These are phyloP conservation scores for Corydoras sp. DNA, from an alignment of 2,113 vertebrate species.

Conservation along the genomic window DNA sequence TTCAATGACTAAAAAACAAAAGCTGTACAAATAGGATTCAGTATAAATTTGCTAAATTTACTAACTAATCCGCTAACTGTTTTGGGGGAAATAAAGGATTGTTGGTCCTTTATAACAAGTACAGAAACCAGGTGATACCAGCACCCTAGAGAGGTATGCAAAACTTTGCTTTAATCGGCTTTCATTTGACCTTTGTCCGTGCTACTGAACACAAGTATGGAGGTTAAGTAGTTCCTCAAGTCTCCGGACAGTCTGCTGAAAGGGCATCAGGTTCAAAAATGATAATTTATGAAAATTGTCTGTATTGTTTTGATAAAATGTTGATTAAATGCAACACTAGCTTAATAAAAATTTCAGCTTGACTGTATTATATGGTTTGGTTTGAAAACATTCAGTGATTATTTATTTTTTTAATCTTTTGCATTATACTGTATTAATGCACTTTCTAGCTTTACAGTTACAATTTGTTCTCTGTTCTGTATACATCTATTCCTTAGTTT, in stretches of 20 bases:
- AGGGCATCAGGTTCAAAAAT: slow-evolving; percentile 15
- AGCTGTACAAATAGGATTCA: neutral
- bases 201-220: slow-evolving; percentile 39
- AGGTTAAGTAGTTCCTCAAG: slow-evolving; percentile 52
- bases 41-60: too few species aligned
- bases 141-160: slow-evolving; percentile 41
- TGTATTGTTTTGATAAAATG: too few species aligned
- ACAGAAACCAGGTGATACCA: slow-evolving; percentile 13
- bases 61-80: neutral
- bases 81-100: neutral
- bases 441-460: too few species aligned
- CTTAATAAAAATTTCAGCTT: too few species aligned
- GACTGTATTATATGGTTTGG: too few species aligned
- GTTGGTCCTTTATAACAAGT: neutral
- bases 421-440: too few species aligned
- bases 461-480: too few species aligned
- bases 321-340: too few species aligned
- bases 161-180: slow-evolving; percentile 61
- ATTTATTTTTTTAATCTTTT: too few species aligned
- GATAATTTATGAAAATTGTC: too few species aligned
- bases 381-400: too few species aligned
- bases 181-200: slow-evolving; percentile 41
- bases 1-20: neutral
- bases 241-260: slow-evolving; percentile 10
- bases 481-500: too few species aligned